Percentiles rank a stretch among this genome's conserved stretches.
Conservation (phyloP, 2,113 vertebrate genomes). For the Heptranchias perlo region DNA sequence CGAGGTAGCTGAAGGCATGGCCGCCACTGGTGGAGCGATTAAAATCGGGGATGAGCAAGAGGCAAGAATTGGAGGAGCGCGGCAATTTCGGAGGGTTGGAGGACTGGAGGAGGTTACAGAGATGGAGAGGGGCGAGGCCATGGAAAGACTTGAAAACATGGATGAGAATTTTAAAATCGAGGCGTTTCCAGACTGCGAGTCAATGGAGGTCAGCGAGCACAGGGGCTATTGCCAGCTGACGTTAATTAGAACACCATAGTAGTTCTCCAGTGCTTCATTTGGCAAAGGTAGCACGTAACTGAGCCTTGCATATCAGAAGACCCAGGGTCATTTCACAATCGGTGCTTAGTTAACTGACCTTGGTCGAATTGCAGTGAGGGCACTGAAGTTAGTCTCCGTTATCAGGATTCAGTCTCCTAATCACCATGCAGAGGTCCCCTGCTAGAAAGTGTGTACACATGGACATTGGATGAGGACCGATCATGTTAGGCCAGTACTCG, state of each 20-base stretch:
- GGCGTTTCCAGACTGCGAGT: no score
- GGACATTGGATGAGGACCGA: neutral
- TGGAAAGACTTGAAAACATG: no score
- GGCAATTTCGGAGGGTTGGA: no score
- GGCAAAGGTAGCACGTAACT: neutral
- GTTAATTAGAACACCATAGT: neutral
- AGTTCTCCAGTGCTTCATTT: neutral
- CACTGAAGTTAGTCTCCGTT: neutral
- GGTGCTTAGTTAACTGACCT: neutral
- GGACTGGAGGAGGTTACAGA: no score
- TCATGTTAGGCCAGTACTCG: neutral
- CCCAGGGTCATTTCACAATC: neutral
- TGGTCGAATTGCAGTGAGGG: neutral
- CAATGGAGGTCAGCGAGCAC: no score
- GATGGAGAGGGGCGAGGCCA: no score
- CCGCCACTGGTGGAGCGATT: no score
- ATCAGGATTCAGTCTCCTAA: neutral
- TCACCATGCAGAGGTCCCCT: neutral
- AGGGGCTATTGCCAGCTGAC: no score
- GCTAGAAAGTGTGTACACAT: neutral
- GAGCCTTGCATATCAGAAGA: neutral
- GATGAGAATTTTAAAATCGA: no score
- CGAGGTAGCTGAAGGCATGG: no score
- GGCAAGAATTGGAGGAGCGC: no score
- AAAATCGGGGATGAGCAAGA: no score